Conservation (phyloP, 2,113 vertebrate species). For the Indicator indicator region DNA sequence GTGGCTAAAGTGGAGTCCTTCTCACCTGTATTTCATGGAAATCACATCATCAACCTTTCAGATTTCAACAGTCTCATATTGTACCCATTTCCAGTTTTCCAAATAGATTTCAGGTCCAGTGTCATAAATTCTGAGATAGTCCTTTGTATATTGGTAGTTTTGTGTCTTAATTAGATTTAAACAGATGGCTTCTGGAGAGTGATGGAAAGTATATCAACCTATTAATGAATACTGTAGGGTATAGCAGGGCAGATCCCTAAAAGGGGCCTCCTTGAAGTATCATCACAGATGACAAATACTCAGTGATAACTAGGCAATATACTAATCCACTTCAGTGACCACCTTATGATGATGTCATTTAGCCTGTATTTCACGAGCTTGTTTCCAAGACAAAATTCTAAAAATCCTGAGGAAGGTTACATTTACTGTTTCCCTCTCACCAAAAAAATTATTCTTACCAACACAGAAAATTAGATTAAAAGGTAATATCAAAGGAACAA, state of each 20-base stretch:
- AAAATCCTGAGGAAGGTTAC: neutral
- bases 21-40: neutral
- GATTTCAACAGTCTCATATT: neutral
- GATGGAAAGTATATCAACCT: neutral
- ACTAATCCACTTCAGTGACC: neutral
- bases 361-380: accelerated
- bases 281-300: neutral
- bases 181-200: neutral
- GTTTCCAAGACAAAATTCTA: neutral
- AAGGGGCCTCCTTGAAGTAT: neutral
- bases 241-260: neutral
- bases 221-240: neutral
- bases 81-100: neutral
- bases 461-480: neutral
- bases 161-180: neutral
- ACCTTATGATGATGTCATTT: neutral
- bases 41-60: neutral
- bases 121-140: neutral
- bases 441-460: neutral
- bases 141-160: neutral
- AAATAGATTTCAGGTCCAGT: neutral
- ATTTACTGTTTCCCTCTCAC: neutral
- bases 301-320: neutral
- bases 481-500: neutral
- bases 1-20: neutral